A percentile compares a stretch with the other conserved stretches of the same genome.
These are phyloP conservation scores for Drosophila mayaguana DNA, from an alignment of 2,888 invertebrate genomes.

Conservation along the genomic window DNA sequence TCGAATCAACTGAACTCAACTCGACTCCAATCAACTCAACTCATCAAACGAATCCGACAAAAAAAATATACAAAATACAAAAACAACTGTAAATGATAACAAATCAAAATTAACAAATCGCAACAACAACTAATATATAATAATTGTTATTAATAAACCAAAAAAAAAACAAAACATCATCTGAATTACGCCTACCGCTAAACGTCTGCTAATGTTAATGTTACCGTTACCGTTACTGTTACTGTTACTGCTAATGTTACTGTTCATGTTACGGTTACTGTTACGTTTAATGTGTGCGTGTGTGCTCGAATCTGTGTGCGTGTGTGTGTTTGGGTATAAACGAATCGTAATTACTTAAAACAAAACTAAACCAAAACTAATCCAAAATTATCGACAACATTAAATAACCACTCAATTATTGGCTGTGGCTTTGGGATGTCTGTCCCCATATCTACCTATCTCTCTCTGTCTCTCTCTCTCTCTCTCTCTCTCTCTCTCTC, in stretches of 20 bases:
- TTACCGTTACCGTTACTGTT: slow-evolving; percentile 54
- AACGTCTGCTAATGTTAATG: slow-evolving; percentile 58
- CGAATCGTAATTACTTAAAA: slow-evolving; percentile 33
- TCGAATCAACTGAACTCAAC: slow-evolving; percentile 58
- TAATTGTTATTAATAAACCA: slow-evolving; percentile 17
- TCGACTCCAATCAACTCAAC: slow-evolving; percentile 54
- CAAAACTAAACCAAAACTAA: slow-evolving; percentile 24
- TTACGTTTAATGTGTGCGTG: slow-evolving; percentile 35
- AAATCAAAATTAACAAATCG: slow-evolving; percentile 59
- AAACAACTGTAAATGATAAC: slow-evolving; percentile 61
- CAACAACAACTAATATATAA: slow-evolving; percentile 23
- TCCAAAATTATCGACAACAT: slow-evolving; percentile 20
- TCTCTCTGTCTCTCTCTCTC: slow-evolving; percentile 7
- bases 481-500: slow-evolving; percentile 9
- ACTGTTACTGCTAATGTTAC: slow-evolving; percentile 55
- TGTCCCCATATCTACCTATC: background rate
- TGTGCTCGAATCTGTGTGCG: slow-evolving; percentile 26
- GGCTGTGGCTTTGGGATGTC: slow-evolving; percentile 59
- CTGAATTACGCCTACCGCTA: slow-evolving; percentile 61
- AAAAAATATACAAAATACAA: slow-evolving; percentile 30
- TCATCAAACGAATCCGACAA: slow-evolving; percentile 71
- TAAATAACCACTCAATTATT: slow-evolving; percentile 17
- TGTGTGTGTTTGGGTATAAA: slow-evolving; percentile 33
- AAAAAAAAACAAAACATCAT: slow-evolving; percentile 43
- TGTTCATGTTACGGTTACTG: slow-evolving; percentile 39